phyloP scores from a whole-genome alignment of 37 sponge, comb jelly and placozoan genomes.

The Tethya wilhelma region DNA sequence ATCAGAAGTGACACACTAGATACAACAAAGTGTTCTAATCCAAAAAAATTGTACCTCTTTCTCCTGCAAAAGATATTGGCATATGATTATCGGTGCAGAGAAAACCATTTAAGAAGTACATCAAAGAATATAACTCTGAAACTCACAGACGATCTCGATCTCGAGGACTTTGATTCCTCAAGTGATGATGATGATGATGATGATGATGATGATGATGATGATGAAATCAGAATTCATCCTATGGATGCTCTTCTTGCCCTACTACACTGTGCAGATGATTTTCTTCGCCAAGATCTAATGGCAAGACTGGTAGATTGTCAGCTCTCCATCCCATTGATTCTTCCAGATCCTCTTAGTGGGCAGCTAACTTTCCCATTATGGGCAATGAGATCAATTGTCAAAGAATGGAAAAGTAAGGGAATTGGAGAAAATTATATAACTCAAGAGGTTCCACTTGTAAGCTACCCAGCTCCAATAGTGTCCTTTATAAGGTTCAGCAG shows the following conservation, averaged over 20 bases:
- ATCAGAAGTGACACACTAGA: slow-evolving; percentile 2
- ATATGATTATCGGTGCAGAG: neutral
- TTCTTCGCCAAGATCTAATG: no score
- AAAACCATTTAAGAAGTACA: neutral
- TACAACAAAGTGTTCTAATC: neutral
- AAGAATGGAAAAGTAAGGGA: slow-evolving; percentile 21
- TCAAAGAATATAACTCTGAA: neutral
- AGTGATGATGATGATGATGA: no score
- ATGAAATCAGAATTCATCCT: neutral
- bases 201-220: neutral
- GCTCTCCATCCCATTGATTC: slow-evolving; percentile 26
- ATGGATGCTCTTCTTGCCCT: slow-evolving; percentile 35
- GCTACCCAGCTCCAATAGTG: slow-evolving; percentile 24
- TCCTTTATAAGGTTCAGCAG: slow-evolving; percentile 33
- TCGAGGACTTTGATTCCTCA: neutral
- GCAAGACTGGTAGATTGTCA: slow-evolving; percentile 25
- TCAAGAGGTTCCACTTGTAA: slow-evolving; percentile 13
- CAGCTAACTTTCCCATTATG: slow-evolving; percentile 8
- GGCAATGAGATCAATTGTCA: slow-evolving; percentile 29
- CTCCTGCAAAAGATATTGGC: slow-evolving; percentile 28
- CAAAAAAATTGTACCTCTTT: neutral
- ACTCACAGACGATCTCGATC: no score
- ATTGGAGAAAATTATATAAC: neutral
- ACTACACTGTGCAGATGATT: slow-evolving; percentile 32
- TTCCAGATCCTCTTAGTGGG: slow-evolving; percentile 24